Base-by-base conservation (phyloP, 37 sponge, comb jelly and placozoan genomes). In the Cliona cf. orientalis region DNA sequence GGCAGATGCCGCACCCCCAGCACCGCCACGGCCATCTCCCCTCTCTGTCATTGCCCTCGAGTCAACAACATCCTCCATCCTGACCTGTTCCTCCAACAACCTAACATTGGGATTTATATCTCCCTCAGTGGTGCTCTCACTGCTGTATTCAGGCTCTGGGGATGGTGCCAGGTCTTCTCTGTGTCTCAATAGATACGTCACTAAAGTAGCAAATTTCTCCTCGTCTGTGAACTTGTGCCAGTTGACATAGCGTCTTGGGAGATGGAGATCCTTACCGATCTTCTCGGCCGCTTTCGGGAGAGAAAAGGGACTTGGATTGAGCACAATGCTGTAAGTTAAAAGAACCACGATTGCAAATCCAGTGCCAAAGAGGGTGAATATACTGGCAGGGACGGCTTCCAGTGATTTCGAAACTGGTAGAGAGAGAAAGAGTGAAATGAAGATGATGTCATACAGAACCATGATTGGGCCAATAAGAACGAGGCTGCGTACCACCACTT, bases 201-300 rank as follows among this genome's bases (percentile, higher is more conserved):
- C n/a, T n/a, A n/a, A n/a, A n/a, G n/a, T n/a, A n/a, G 80, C 80
- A 21, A 17, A n/a, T n/a, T 80, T 80, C 39, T 66, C 80, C 55
- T 80, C 80, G 35, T 80, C 69, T 28, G 39, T 46, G n/a, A 80
- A 33, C 36, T 28, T 46, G 39, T 26, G 2, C 80, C 80, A 80
- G 53, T 80, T 46, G 2, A 21, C 22, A 6, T 37, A 7, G 26
- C 69, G 33, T n/a, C 69, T 26, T 4, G 80, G 80, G 35, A 80
- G 45, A 33, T 35, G 69, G 33, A 80, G 57, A 37, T 67, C 39
- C 57, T 68, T 80, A 1, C 53, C 80, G 2, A 80, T n/a, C 4
- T 28, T 31, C 6, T 80, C 69, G n/a, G 69, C 29, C 22, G 69
- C 23, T 36, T 46, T 68, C 22, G 40, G 4, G 39, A 68, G n/a